phyloP scores from a whole-genome alignment of 2,797 vertebrate genomes.

The Hoplostethus mediterraneus region DNA sequence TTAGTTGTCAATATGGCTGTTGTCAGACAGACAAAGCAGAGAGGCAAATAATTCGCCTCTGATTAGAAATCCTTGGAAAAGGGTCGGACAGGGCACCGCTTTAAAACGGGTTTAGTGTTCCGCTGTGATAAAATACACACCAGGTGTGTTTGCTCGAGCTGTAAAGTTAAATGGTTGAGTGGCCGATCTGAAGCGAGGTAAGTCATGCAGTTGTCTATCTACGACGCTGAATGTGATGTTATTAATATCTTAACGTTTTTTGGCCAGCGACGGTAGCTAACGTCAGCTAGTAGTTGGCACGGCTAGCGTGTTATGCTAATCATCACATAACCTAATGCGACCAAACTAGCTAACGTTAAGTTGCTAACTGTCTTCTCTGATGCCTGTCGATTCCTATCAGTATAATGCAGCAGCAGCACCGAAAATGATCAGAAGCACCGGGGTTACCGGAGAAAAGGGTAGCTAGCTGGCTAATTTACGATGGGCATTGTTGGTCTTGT shows the following conservation, averaged over 20 bases:
- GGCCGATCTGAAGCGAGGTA: slow-evolving; percentile 74
- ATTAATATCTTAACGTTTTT: slow-evolving; percentile 72
- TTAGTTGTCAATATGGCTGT: slow-evolving; percentile 87
- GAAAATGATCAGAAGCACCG: not conserved
- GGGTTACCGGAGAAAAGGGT: slow-evolving; percentile 19
- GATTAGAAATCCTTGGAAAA: slow-evolving; percentile 83
- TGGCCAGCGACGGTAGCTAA: slow-evolving; percentile 67
- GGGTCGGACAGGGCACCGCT: slow-evolving; percentile 76
- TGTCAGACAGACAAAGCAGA: slow-evolving; percentile 90
- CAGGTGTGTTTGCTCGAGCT: slow-evolving; percentile 55
- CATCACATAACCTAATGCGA: slow-evolving; percentile 18
- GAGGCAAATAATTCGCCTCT: slow-evolving; percentile 85
- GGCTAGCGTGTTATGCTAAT: slow-evolving; percentile 77
- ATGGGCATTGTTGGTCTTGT: slow-evolving; percentile 29
- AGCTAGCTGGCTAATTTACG: slow-evolving; percentile 17
- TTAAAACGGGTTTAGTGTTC: slow-evolving; percentile 45
- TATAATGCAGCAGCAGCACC: slow-evolving; percentile 1
- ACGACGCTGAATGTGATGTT: slow-evolving; percentile 66
- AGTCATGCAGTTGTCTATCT: slow-evolving; percentile 53
- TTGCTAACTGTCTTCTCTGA: slow-evolving; percentile 28
- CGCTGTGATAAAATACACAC: slow-evolving; percentile 49
- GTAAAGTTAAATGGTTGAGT: slow-evolving; percentile 75
- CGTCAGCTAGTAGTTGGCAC: slow-evolving; percentile 61
- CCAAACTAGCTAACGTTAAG: slow-evolving; percentile 26
- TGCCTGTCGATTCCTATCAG: slow-evolving; percentile 34